Percentiles rank a stretch among this genome's conserved stretches.
Conservation (phyloP, 2,797 vertebrate species). For the Pseudochromis fuscus region DNA sequence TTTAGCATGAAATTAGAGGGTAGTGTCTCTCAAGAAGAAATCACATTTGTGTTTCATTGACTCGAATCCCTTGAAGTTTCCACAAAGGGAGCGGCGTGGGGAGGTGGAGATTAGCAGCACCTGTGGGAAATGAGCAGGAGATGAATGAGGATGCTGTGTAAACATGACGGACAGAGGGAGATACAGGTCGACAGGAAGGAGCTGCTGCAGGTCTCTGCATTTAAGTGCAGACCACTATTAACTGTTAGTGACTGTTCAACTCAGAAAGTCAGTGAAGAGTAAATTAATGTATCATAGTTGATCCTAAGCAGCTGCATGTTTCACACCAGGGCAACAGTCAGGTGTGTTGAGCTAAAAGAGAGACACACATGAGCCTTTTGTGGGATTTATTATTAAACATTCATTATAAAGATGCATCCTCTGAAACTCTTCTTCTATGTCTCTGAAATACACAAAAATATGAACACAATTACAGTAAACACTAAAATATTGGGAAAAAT, state of each 20-base stretch:
- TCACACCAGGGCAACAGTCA: not conserved
- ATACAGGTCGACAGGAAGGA: not conserved
- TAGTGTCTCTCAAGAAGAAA: slow-evolving; percentile 1
- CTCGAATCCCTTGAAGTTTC: slow-evolving; percentile 12
- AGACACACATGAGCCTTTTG: not conserved
- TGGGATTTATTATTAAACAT: not conserved
- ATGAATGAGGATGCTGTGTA: not conserved
- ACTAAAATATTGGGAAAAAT: no score
- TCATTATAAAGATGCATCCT: no score
- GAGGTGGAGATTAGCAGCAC: not conserved
- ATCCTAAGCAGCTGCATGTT: not conserved
- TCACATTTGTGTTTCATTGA: slow-evolving; percentile 8
- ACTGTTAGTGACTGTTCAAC: slow-evolving; percentile 16
- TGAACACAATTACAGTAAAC: no score
- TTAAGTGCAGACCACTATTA: slow-evolving; percentile 33
- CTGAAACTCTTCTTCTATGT: no score
- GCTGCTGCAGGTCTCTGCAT: slow-evolving; percentile 17
- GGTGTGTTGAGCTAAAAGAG: not conserved
- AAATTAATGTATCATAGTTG: not conserved
- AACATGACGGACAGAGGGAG: not conserved
- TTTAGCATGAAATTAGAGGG: slow-evolving; percentile 57
- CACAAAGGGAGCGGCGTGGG: not conserved
- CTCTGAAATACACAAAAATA: no score
- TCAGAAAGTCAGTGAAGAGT: slow-evolving; percentile 13
- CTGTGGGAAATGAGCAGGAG: not conserved